A percentile compares a stretch with the other conserved stretches of the same genome.
Conservation (phyloP, 2,888 invertebrate genomes). For the Cantharis nigra region DNA sequence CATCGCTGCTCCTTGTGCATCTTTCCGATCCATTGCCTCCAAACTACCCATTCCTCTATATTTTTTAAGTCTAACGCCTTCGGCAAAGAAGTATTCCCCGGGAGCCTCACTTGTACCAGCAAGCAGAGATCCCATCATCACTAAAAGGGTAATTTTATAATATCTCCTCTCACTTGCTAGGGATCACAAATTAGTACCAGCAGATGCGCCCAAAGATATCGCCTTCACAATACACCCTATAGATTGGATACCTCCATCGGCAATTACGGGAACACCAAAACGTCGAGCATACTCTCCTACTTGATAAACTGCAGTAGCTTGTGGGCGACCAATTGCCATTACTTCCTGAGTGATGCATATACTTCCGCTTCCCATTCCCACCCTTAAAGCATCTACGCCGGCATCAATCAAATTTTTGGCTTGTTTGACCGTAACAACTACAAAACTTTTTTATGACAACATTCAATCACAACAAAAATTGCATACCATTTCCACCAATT, state of each 20-base stretch:
- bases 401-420: constrained; percentile 97
- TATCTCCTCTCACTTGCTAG: background rate
- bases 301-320: constrained; percentile 96
- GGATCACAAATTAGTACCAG: constrained; percentile 57
- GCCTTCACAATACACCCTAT: constrained; percentile 97
- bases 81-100: constrained; percentile 98
- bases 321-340: constrained; percentile 98
- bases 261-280: constrained; percentile 93
- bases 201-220: constrained; percentile 87
- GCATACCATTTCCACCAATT: constrained; percentile 87
- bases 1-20: constrained; percentile 84
- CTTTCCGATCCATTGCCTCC: constrained; percentile 96
- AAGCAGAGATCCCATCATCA: constrained; percentile 99
- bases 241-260: constrained; percentile 97
- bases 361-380: constrained; percentile 99
- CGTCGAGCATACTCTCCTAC: constrained; percentile 88
- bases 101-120: constrained; percentile 99
- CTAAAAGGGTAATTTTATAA: constrained; percentile 52
- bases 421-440: constrained; percentile 94
- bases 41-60: constrained; percentile 99
- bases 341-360: constrained; percentile 99
- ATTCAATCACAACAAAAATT: background rate
- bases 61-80: constrained; percentile 96
- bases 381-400: constrained; percentile 93
- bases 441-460: background rate